Evolutionary conservation across 2,797 vertebrate genomes (phyloP).

Genomic region (Pygocentrus nattereri): DNA sequence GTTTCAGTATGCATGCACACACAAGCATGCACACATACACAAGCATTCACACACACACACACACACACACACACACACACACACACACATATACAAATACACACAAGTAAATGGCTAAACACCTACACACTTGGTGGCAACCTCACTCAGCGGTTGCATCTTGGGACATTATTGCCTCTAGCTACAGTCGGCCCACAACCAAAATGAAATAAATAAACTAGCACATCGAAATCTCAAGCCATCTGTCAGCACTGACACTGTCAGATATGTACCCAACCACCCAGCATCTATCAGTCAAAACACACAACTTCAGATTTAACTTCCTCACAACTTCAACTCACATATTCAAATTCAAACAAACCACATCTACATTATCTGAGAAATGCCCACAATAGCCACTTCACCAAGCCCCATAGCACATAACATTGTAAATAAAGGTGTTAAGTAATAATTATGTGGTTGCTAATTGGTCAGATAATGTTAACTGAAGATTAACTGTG

Average conservation of each 20-base stretch:
- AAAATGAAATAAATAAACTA: conserved; percentile 32
- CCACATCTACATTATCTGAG: neutral
- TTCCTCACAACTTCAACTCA: neutral
- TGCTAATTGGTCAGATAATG: conserved; percentile 12
- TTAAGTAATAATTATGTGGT: conserved; percentile 2
- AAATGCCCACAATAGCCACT: neutral
- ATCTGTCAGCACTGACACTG: conserved; percentile 48
- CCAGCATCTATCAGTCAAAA: conserved; percentile 44
- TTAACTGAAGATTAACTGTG: neutral
- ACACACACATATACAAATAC: neutral
- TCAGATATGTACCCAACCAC: conserved; percentile 36
- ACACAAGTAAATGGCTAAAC: conserved; percentile 19
- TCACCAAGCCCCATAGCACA: accelerated
- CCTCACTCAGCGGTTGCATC: conserved; percentile 38
- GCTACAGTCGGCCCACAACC: conserved; percentile 30
- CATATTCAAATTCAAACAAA: neutral
- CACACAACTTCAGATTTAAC: conserved; percentile 12
- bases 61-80: conserved; percentile 2
- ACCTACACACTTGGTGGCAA: conserved; percentile 40
- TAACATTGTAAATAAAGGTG: neutral
- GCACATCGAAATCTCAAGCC: conserved; percentile 23
- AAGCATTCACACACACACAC: conserved; percentile 25
- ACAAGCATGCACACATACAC: conserved; percentile 21
- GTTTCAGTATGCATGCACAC: conserved; percentile 46
- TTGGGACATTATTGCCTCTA: conserved; percentile 34